phyloP scores from a whole-genome alignment of 2,888 invertebrate genomes.

The Pocota personata region DNA sequence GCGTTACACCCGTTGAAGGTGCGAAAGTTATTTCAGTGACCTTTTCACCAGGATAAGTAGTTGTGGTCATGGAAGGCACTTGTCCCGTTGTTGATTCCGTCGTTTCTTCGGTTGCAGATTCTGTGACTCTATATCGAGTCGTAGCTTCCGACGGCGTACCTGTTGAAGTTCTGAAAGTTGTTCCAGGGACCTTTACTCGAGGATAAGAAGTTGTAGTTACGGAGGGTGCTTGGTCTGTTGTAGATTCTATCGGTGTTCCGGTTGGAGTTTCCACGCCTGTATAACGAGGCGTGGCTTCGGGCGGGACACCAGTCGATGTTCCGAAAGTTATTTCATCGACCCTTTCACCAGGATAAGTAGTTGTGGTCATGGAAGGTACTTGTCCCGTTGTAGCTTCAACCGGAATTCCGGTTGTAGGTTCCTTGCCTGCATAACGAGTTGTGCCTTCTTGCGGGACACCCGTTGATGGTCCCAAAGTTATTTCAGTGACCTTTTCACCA shows the following conservation, averaged over 20 bases:
- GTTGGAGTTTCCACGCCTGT: neutral
- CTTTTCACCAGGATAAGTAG: too few relatives aligned
- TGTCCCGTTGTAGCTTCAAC: neutral
- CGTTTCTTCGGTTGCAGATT: too few relatives aligned
- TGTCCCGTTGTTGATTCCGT: too few relatives aligned
- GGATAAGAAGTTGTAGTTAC: too few relatives aligned
- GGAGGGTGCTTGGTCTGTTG: neutral
- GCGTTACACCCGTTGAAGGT: too few relatives aligned
- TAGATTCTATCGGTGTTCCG: neutral
- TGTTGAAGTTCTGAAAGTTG: conserved; percentile 20
- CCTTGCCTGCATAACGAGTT: neutral
- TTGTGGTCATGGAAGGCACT: too few relatives aligned
- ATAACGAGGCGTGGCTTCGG: neutral
- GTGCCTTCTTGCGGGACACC: neutral
- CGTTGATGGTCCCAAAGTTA: neutral
- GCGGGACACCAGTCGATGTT: neutral
- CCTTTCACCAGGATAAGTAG: neutral
- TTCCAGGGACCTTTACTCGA: too few relatives aligned
- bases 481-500: neutral
- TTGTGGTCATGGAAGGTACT: neutral
- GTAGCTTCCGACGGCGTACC: neutral
- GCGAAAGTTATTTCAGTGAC: too few relatives aligned
- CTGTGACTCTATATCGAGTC: neutral
- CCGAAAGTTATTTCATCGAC: neutral
- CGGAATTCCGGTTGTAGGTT: neutral